These are phyloP conservation scores for Pollenia griseotomentosa DNA, from an alignment of 2,888 invertebrate genomes.

Conservation along the genomic window DNA sequence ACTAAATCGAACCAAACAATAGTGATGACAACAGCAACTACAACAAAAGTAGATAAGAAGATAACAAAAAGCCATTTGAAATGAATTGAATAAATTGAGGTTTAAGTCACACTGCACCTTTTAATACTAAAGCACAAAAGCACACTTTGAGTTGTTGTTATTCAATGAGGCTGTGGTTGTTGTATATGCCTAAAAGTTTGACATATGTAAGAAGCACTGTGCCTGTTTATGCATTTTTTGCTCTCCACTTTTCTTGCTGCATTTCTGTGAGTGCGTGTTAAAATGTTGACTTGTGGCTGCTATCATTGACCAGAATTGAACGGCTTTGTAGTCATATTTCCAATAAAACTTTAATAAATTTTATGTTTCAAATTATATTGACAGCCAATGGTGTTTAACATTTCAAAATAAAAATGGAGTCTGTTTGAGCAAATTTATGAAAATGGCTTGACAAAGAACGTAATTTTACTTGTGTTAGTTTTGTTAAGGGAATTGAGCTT, in stretches of 20 bases:
- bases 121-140: conserved; percentile 22
- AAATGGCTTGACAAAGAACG: too few relatives aligned
- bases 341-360: conserved; percentile 77
- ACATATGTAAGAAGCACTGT: too few relatives aligned
- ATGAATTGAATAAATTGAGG: conserved; percentile 42
- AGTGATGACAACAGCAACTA: conserved; percentile 35
- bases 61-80: conserved; percentile 16
- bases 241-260: too few relatives aligned
- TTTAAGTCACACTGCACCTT: neutral
- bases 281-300: neutral
- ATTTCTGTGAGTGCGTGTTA: too few relatives aligned
- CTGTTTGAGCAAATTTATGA: neutral
- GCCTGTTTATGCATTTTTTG: too few relatives aligned
- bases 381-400: conserved; percentile 56
- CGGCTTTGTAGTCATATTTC: conserved; percentile 78
- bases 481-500: too few relatives aligned
- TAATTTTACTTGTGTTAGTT: too few relatives aligned
- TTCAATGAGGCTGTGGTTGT: neutral
- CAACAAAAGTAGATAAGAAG: conserved; percentile 11
- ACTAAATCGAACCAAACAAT: conserved; percentile 31
- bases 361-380: conserved; percentile 76
- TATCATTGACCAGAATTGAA: conserved; percentile 77
- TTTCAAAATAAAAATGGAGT: neutral
- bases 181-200: too few relatives aligned
- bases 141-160: conserved; percentile 8